Conservation (phyloP, 2,113 vertebrate species). For the Poeciliopsis turrubarensis region DNA sequence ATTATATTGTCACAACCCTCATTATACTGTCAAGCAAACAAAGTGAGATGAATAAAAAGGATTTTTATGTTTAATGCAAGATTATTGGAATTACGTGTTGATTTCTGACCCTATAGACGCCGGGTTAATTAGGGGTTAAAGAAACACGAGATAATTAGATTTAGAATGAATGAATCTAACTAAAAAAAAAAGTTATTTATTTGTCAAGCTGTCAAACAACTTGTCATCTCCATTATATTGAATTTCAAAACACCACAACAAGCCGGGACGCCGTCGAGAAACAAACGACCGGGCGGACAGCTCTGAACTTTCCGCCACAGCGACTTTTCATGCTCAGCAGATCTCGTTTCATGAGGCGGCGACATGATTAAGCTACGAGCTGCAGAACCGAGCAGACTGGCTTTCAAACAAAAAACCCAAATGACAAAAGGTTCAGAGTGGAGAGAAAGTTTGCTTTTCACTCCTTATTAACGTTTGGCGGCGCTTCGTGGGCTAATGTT, state of each 20-base stretch:
- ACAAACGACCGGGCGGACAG: slow-evolving; percentile 27
- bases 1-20: too few relatives aligned
- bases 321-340: slow-evolving; percentile 50
- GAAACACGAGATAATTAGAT: neutral
- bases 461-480: slow-evolving; percentile 52
- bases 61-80: too few relatives aligned
- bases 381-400: slow-evolving; percentile 61
- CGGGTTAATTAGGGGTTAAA: neutral
- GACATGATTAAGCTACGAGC: slow-evolving; percentile 45
- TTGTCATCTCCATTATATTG: neutral
- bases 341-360: slow-evolving; percentile 27
- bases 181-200: slow-evolving; percentile 2
- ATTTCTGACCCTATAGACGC: neutral
- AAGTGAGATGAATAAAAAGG: too few relatives aligned
- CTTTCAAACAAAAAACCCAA: slow-evolving; percentile 71
- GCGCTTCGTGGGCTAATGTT: slow-evolving; percentile 30
- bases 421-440: slow-evolving; percentile 63
- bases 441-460: slow-evolving; percentile 25
- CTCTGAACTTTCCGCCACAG: neutral
- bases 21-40: too few relatives aligned
- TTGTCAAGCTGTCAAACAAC: neutral
- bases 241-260: slow-evolving; percentile 6
- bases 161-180: neutral
- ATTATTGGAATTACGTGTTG: too few relatives aligned
- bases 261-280: slow-evolving; percentile 1